A percentile compares a stretch with the other conserved stretches of the same genome.
Conservation (phyloP, 2,113 vertebrate species). For the Nyctibius bracteatus region DNA sequence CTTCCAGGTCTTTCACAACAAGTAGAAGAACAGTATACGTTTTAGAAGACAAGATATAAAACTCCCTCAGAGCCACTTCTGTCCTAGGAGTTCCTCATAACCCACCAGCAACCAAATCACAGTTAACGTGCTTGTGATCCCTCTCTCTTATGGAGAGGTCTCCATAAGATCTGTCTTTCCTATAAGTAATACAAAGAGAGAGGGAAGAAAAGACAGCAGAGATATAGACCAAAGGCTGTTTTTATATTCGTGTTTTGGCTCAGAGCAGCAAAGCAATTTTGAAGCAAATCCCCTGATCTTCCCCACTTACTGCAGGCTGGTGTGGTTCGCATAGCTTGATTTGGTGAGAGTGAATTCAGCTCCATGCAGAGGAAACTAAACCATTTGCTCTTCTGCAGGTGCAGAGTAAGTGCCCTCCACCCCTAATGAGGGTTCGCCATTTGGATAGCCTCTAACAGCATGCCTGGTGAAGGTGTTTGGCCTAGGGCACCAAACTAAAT, state of each 20-base stretch:
- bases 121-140: not conserved
- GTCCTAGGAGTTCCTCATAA: not conserved
- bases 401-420: constrained; percentile 13
- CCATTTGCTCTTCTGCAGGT: constrained; percentile 25
- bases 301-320: not conserved
- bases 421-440: not conserved
- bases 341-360: not conserved
- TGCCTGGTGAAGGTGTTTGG: not conserved
- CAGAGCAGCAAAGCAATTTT: constrained; percentile 43
- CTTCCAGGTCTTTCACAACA: not conserved
- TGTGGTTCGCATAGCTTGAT: not conserved
- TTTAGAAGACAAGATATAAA: not conserved
- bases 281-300: constrained; percentile 19
- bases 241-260: not conserved
- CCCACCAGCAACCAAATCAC: not conserved
- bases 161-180: not conserved
- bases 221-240: not conserved
- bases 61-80: not conserved
- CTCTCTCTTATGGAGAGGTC: no score
- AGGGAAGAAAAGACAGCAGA: not conserved
- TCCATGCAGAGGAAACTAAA: not conserved
- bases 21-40: not conserved
- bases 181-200: not conserved
- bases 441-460: not conserved
- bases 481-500: not conserved